These are phyloP conservation scores for Tokudaia muenninki DNA, from an alignment of 2,797 vertebrate species.

Conservation along the genomic window DNA sequence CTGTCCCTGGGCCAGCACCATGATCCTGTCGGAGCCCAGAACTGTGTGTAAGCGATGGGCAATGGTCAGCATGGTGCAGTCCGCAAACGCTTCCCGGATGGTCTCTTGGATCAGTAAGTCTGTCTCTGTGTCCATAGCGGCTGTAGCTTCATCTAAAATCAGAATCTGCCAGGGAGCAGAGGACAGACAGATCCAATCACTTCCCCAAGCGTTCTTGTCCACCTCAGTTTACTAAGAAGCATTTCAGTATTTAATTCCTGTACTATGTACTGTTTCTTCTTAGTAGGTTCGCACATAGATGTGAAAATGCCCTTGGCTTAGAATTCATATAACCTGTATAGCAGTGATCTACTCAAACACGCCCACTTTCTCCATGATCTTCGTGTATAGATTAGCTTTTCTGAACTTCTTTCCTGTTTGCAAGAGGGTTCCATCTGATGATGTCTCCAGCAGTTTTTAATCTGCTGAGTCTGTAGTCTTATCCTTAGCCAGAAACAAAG, in stretches of 20 bases:
- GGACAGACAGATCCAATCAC: not conserved
- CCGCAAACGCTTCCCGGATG: constrained; percentile 93
- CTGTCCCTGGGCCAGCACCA: constrained; percentile 97
- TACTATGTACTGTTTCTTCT: not conserved
- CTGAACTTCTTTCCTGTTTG: not conserved
- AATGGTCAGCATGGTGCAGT: constrained; percentile 96
- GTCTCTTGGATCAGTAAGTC: constrained; percentile 96
- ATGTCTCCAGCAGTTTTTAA: not conserved
- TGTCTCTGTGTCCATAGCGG: constrained; percentile 95
- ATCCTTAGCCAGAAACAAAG: constrained; percentile 19
- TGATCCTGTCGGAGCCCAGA: constrained; percentile 94
- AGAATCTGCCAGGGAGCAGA: constrained; percentile 89
- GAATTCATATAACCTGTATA: not conserved
- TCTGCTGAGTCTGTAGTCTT: not conserved
- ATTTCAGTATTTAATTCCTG: constrained; percentile 33
- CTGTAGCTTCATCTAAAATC: constrained; percentile 96
- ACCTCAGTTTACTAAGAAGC: constrained; percentile 4
- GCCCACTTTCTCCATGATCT: not conserved
- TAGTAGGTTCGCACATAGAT: not conserved
- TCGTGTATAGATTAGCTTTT: not conserved
- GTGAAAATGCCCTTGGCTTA: constrained; percentile 16
- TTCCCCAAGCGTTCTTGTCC: not conserved
- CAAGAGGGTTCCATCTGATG: not conserved
- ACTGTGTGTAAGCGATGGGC: constrained; percentile 95
- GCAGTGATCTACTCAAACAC: not conserved